Base-by-base conservation (phyloP, 2,797 vertebrate species). In the Ambastaia sidthimunki region DNA sequence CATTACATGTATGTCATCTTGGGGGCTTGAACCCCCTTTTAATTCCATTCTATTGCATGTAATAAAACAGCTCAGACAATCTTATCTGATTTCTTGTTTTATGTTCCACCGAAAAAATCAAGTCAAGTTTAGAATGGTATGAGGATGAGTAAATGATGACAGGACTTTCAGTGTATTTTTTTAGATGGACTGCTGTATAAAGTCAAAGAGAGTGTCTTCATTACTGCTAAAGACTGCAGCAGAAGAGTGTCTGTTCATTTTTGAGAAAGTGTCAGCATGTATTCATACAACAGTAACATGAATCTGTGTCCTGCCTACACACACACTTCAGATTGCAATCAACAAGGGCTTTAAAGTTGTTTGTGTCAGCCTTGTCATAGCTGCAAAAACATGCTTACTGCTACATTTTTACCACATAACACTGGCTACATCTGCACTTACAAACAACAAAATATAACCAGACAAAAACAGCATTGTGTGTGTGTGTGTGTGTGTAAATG, bases 331-430 rank as follows among this genome's bases (percentile, higher is more conserved):
- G 19, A 19, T 19, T 19, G 54, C 54, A 9, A n/a, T 55, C n/a
- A 55, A n/a, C 52, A 55, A 55, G 52, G 52, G 52, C n/a, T 55
- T 55, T 19, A 55, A 55, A 55, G 52, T 21, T 57, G 54, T 19
- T 57, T 21, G 54, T 57, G 54, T 57, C 19, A 57, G 54, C 54
- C 50, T 6, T 52, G 50, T 52, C 16, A 52, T 52, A 16, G 50
- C 50, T 52, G 50, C 50, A 52, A 52, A 7, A 16, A 52, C 5
- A 13, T 18, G 48, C 48, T 50, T 50, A 50, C 13, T 50, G 48
- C 2, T 13, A 18, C 48, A 50, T 50, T 50, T 48, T 50, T 5
- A 50, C 48, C 15, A 50, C 48, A 50, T 3, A 15, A 15, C 15
- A 50, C 48, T 18, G 15, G 15, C 47, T 48, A 50, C 48, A 50